Percentiles rank a stretch among this genome's conserved stretches.
phyloP scores from a whole-genome alignment of 1,140 invertebrate species.

The Ceratosolen solmsi region DNA sequence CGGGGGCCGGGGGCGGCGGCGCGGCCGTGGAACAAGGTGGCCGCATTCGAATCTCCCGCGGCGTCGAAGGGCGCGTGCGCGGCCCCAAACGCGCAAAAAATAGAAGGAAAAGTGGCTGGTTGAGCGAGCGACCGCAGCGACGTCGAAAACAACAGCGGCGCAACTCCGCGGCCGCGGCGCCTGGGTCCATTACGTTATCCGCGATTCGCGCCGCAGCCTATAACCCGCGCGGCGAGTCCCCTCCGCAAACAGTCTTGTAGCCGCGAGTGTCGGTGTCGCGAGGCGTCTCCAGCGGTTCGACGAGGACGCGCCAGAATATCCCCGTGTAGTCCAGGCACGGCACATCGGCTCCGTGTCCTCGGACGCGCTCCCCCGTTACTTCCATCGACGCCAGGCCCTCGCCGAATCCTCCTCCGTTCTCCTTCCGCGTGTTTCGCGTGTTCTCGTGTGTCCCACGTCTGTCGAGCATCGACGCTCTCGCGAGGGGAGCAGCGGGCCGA shows the following conservation, averaged over 20 bases:
- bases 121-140: conserved; percentile 26
- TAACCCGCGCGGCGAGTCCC: conserved; percentile 15
- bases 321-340: no score
- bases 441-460: background rate
- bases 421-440: background rate
- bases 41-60: conserved; percentile 24
- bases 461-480: background rate
- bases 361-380: background rate
- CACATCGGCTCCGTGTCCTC: background rate
- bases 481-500: background rate
- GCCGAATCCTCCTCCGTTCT: background rate
- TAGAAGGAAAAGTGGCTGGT: background rate
- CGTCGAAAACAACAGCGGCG: conserved; percentile 43
- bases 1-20: no score
- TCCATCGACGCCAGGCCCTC: background rate
- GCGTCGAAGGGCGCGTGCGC: background rate
- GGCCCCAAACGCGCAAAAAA: background rate
- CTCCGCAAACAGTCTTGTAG: background rate
- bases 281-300: no score
- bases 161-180: conserved; percentile 42
- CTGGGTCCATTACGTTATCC: conserved; percentile 49
- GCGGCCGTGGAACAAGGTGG: no score
- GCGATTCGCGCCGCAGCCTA: conserved; percentile 38
- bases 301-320: no score
- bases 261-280: background rate